phyloP scores from a whole-genome alignment of 1,140 invertebrate genomes.

The Ceratina japonica region DNA sequence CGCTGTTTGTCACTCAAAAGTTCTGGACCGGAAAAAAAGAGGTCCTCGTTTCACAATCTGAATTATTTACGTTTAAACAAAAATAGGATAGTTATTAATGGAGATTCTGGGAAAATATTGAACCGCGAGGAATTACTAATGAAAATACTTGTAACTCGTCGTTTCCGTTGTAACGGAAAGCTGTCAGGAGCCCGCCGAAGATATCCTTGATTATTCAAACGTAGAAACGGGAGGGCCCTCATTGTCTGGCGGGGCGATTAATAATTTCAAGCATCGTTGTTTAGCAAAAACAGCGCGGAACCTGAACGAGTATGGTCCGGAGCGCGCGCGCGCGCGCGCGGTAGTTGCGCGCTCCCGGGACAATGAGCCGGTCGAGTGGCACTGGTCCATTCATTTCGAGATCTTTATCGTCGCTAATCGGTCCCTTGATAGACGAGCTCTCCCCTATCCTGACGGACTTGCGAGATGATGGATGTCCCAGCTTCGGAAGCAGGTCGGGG shows the following conservation, averaged over 20 bases:
- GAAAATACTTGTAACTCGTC: too few species aligned
- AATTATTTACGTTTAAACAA: too few species aligned
- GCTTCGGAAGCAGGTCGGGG: constrained; percentile 36
- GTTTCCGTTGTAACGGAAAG: background rate
- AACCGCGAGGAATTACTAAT: too few species aligned
- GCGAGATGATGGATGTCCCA: constrained; percentile 58
- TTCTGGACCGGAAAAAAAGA: background rate
- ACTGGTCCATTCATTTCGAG: constrained; percentile 58
- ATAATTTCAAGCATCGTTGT: constrained; percentile 34
- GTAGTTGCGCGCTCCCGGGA: constrained; percentile 37
- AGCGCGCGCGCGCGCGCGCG: background rate
- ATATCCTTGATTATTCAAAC: background rate
- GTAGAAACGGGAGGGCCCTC: background rate
- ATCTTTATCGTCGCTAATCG: constrained; percentile 64
- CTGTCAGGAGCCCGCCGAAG: background rate
- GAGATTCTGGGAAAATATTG: too few species aligned
- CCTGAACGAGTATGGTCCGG: too few species aligned
- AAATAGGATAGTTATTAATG: too few species aligned
- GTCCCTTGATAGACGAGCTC: constrained; percentile 61
- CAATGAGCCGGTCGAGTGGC: constrained; percentile 52
- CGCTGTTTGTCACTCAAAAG: background rate
- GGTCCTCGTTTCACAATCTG: too few species aligned
- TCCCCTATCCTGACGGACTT: constrained; percentile 52
- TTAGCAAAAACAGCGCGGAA: constrained; percentile 12
- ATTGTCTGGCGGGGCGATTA: background rate